phyloP scores from a whole-genome alignment of 2,888 invertebrate species.

The Campopleginae sp. region DNA sequence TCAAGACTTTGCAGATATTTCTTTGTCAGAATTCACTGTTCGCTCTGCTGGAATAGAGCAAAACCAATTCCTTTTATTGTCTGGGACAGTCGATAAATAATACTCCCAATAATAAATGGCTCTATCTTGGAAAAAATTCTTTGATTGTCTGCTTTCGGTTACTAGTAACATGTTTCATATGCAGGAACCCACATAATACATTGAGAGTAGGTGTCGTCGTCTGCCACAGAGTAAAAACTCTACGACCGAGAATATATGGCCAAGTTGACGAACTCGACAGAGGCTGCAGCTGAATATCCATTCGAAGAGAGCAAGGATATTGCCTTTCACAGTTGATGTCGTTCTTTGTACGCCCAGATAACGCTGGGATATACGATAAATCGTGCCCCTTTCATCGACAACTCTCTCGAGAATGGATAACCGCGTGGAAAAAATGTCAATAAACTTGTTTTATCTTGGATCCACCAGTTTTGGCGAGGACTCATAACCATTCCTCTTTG shows the following conservation, averaged over 20 bases:
- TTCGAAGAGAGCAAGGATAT: slow-evolving; percentile 40
- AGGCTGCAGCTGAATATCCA: slow-evolving; percentile 30
- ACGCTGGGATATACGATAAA: slow-evolving; percentile 20
- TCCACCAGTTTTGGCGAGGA: background rate
- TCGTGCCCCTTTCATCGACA: slow-evolving; percentile 19
- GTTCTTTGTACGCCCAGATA: slow-evolving; percentile 39
- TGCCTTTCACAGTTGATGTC: slow-evolving; percentile 45
- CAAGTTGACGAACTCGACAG: slow-evolving; percentile 4
- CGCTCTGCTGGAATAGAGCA: background rate
- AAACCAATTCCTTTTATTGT: background rate
- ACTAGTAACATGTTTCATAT: background rate
- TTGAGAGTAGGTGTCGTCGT: background rate
- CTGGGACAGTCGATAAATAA: background rate
- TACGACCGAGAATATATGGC: slow-evolving; percentile 4
- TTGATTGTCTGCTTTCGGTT: background rate
- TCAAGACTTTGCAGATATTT: background rate
- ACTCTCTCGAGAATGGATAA: slow-evolving; percentile 1
- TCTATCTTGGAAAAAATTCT: background rate
- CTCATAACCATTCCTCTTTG: background rate
- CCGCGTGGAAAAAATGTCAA: background rate
- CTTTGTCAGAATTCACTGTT: background rate
- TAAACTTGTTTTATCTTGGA: slow-evolving; percentile 19
- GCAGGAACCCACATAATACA: slow-evolving; percentile 5
- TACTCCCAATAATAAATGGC: background rate
- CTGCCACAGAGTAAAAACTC: background rate